Evolutionary conservation across 2,888 invertebrate species (phyloP).

Genomic region (Yponomeuta plumbellus): DNA sequence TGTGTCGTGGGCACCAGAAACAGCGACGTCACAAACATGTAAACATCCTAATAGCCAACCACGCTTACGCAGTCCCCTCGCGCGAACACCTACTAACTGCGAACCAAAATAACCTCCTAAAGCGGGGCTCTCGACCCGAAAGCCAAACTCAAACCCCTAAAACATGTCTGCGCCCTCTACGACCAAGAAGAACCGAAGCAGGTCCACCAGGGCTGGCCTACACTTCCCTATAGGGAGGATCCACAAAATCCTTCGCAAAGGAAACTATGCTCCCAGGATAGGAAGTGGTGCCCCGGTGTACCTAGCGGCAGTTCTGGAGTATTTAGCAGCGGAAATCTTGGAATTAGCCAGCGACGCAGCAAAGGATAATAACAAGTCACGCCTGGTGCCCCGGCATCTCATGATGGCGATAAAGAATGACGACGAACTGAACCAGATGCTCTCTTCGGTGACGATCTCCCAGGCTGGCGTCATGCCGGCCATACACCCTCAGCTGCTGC

Average conservation of each 20-base stretch:
- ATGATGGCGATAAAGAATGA: slow-evolving; percentile 51
- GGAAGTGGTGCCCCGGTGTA: slow-evolving; percentile 73
- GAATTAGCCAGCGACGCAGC: slow-evolving; percentile 80
- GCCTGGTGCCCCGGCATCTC: slow-evolving; percentile 51
- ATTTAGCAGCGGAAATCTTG: slow-evolving; percentile 81
- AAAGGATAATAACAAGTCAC: slow-evolving; percentile 79
- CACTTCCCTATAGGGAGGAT: slow-evolving; percentile 75
- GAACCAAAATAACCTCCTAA: background rate
- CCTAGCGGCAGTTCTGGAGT: slow-evolving; percentile 78
- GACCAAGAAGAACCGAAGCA: slow-evolving; percentile 30
- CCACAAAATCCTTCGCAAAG: slow-evolving; percentile 75
- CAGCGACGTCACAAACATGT: too few relatives aligned
- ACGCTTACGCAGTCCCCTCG: background rate
- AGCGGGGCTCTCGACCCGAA: background rate
- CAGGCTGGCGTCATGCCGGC: slow-evolving; percentile 49
- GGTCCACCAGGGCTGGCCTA: slow-evolving; percentile 70
- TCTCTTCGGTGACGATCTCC: slow-evolving; percentile 44
- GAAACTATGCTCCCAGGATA: slow-evolving; percentile 77
- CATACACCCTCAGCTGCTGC: slow-evolving; percentile 42
- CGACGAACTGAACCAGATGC: slow-evolving; percentile 47
- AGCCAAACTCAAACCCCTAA: too few relatives aligned
- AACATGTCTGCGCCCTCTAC: slow-evolving; percentile 19
- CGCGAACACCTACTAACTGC: background rate
- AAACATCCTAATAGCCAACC: background rate
- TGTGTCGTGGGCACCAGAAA: too few relatives aligned